Conservation (phyloP, 2,797 vertebrate species). For the Toxotes lorentzi region DNA sequence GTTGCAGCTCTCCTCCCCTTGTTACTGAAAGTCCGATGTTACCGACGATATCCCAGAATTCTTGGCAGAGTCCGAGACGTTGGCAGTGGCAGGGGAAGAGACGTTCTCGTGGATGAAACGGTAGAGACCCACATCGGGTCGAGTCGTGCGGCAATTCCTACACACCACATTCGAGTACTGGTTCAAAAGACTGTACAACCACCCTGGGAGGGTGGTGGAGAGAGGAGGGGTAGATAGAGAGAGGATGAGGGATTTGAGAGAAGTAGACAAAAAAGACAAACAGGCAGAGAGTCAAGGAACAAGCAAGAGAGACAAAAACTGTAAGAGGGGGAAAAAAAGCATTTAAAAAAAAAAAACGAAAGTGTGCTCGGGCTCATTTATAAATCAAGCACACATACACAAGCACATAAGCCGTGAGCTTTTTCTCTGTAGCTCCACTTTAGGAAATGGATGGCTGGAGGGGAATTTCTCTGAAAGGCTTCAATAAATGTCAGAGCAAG, state of each 20-base stretch:
- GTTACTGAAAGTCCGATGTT: constrained; percentile 75
- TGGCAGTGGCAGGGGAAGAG: constrained; percentile 65
- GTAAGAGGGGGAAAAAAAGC: not conserved
- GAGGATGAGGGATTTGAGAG: constrained; percentile 19
- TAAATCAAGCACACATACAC: constrained; percentile 66
- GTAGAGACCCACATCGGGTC: constrained; percentile 91
- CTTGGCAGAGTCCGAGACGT: constrained; percentile 64
- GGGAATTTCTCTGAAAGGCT: constrained; percentile 84
- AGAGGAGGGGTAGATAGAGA: not conserved
- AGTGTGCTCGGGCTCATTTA: constrained; percentile 64
- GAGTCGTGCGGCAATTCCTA: constrained; percentile 86
- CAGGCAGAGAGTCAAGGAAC: constrained; percentile 23
- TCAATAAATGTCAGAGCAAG: constrained; percentile 84
- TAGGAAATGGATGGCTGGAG: constrained; percentile 84
- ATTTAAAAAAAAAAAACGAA: constrained; percentile 12
- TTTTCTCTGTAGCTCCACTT: constrained; percentile 80
- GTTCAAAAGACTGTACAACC: constrained; percentile 89
- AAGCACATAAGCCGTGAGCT: constrained; percentile 52
- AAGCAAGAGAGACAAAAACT: constrained; percentile 33
- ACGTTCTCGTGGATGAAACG: constrained; percentile 88
- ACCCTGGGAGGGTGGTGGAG: constrained; percentile 81
- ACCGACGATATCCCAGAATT: constrained; percentile 61
- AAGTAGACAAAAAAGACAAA: constrained; percentile 45
- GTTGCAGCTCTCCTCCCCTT: constrained; percentile 17
- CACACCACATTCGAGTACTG: constrained; percentile 90